These are phyloP conservation scores for Zaprionus ornatus DNA, from an alignment of 1,140 invertebrate species.

Conservation along the genomic window DNA sequence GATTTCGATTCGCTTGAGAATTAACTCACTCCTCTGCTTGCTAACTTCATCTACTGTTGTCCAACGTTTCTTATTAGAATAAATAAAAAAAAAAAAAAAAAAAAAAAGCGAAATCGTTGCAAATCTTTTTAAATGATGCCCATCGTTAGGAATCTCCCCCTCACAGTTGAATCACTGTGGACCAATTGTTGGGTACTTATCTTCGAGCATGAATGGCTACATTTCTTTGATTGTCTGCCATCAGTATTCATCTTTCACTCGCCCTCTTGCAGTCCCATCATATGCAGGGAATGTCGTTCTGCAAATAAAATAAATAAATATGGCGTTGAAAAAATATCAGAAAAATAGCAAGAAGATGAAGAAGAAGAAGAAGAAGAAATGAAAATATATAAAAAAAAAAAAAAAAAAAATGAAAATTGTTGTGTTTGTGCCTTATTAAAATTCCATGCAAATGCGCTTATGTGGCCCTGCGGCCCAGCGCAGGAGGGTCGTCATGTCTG, in stretches of 20 bases:
- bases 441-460: conserved; percentile 80
- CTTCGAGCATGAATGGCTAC: conserved; percentile 23
- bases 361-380: too few relatives aligned
- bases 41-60: too few relatives aligned
- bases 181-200: conserved; percentile 28
- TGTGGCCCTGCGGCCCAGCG: conserved; percentile 48
- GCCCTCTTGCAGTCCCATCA: conserved; percentile 17
- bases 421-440: conserved; percentile 72
- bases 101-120: too few relatives aligned
- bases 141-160: not conserved
- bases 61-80: too few relatives aligned
- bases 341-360: conserved; percentile 29
- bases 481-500: conserved; percentile 32
- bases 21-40: too few relatives aligned
- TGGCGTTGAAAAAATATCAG: conserved; percentile 51
- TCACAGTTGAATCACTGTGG: conserved; percentile 6
- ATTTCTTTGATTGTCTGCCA: conserved; percentile 52
- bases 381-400: conserved; percentile 29
- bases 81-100: too few relatives aligned
- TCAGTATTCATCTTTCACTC: conserved; percentile 33
- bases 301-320: conserved; percentile 46
- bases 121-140: conserved; percentile 10
- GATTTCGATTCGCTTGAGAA: too few relatives aligned
- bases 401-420: conserved; percentile 17
- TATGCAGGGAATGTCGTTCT: not conserved